Evolutionary conservation across 2,797 vertebrate genomes (phyloP).

Genomic region (Coregonus sp.): DNA sequence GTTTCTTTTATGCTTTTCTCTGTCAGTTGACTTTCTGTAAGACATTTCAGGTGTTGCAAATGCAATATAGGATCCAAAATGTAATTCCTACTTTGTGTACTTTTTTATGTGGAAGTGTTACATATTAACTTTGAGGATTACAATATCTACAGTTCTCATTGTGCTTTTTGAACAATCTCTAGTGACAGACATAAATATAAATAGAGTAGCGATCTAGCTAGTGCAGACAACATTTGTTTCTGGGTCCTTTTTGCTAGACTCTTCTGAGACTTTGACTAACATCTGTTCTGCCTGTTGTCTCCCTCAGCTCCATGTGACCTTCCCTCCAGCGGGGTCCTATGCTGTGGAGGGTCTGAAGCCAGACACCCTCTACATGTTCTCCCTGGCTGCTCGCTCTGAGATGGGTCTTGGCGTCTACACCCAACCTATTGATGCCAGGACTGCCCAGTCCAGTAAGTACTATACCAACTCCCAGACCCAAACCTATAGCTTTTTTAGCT

Average conservation of each 20-base stretch:
- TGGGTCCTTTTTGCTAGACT: not conserved
- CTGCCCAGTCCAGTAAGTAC: constrained; percentile 93
- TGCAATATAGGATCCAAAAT: not conserved
- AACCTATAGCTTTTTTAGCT: not conserved
- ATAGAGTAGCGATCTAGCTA: too few relatives aligned
- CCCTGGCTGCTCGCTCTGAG: constrained; percentile 88
- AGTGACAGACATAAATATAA: too few relatives aligned
- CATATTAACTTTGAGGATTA: constrained; percentile 1
- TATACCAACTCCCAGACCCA: not conserved
- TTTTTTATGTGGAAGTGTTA: not conserved
- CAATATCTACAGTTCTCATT: not conserved
- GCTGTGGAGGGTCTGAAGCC: constrained; percentile 90
- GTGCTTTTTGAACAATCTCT: not conserved
- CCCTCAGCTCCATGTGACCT: constrained; percentile 83
- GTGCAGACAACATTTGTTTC: not conserved
- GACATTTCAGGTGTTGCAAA: too few relatives aligned
- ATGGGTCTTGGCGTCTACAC: constrained; percentile 91
- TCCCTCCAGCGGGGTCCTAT: constrained; percentile 84
- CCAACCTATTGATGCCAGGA: constrained; percentile 82
- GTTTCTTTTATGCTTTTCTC: not conserved
- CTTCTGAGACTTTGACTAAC: not conserved
- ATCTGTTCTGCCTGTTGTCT: not conserved
- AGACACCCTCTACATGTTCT: constrained; percentile 88
- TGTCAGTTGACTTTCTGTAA: not conserved
- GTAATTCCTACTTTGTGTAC: not conserved